Evolutionary conservation across 2,888 invertebrate genomes (phyloP).

Genomic region (Xanthorhoe designata): DNA sequence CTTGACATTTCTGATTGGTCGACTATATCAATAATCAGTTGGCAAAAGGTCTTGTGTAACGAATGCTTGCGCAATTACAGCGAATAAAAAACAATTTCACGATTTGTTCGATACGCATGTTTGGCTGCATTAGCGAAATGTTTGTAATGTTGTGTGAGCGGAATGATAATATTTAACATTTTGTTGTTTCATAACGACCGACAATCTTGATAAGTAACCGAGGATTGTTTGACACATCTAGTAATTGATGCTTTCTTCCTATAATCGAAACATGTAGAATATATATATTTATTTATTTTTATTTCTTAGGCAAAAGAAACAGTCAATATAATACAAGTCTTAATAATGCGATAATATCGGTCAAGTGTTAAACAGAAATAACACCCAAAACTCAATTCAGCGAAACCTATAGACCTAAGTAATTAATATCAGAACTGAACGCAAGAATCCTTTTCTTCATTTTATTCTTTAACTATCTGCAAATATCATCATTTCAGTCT

Average conservation of each 20-base stretch:
- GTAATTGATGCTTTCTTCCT: too few relatives aligned
- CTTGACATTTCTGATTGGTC: constrained; percentile 24
- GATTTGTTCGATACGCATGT: constrained; percentile 38
- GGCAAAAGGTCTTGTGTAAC: constrained; percentile 35
- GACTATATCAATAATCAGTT: constrained; percentile 27
- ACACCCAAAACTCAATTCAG: too few relatives aligned
- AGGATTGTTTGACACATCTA: not conserved
- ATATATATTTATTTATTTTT: too few relatives aligned
- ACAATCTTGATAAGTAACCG: not conserved
- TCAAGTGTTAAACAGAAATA: too few relatives aligned
- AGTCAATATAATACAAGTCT: too few relatives aligned
- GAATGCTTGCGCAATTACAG: constrained; percentile 34
- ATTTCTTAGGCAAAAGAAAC: too few relatives aligned
- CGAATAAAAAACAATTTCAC: constrained; percentile 37
- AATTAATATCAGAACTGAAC: too few relatives aligned
- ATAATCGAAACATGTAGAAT: not conserved
- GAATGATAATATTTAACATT: constrained; percentile 9
- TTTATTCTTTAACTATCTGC: too few relatives aligned
- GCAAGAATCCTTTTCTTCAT: too few relatives aligned
- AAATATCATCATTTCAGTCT: not conserved
- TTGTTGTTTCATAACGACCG: not conserved
- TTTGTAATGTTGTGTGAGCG: constrained; percentile 39
- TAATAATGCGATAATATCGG: too few relatives aligned
- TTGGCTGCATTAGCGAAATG: constrained; percentile 30
- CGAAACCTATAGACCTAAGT: too few relatives aligned